Conservation (phyloP, 2,797 vertebrate species). For the Neosalanx taihuensis region DNA sequence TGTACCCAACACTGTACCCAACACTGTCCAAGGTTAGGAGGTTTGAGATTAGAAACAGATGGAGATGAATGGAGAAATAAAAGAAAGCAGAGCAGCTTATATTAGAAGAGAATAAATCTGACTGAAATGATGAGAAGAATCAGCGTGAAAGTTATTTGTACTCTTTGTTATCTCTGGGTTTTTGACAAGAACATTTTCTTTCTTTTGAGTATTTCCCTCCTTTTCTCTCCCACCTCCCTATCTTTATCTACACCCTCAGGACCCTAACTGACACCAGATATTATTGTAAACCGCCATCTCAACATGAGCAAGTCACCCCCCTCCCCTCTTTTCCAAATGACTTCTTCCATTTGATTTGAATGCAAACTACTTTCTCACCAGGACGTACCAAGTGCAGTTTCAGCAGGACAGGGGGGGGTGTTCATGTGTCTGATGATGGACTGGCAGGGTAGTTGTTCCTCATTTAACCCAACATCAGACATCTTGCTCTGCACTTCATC, state of each 20-base stretch:
- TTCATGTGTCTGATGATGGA: neutral
- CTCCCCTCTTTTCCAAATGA: no score
- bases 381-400: neutral
- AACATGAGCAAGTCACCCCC: neutral
- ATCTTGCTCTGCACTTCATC: conserved; percentile 26
- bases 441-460: neutral
- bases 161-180: neutral
- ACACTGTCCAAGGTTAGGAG: no score
- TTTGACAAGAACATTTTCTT: neutral
- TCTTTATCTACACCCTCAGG: neutral
- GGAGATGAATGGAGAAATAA: neutral
- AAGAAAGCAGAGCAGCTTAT: conserved; percentile 25
- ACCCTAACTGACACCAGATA: neutral
- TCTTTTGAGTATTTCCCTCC: neutral
- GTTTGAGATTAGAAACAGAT: conserved; percentile 17
- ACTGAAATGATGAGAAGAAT: neutral
- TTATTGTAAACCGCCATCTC: conserved; percentile 1
- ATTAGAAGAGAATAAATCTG: no score
- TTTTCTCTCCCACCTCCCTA: neutral
- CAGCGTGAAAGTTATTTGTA: neutral
- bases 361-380: neutral
- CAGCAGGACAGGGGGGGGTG: neutral
- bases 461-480: conserved; percentile 26
- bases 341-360: neutral
- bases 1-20: no score